Evolutionary conservation across 2,888 invertebrate species (phyloP), one percentile per base, ranked within the genome.

Genomic region (Nemotelus pantherinus): DNA sequence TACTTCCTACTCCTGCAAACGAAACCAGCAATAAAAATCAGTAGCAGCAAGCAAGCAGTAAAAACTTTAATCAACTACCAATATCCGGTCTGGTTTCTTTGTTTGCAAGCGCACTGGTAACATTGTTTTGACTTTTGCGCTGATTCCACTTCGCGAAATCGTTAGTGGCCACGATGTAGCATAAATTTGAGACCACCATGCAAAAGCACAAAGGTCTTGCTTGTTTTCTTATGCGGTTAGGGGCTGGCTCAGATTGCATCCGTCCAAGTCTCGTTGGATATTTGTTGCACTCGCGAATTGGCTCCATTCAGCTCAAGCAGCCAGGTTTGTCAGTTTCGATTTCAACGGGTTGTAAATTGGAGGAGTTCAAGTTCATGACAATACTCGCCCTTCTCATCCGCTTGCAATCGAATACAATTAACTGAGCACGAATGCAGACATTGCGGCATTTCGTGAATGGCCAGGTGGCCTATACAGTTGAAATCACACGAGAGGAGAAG

Each of bases 151-250:
- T 74, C 48, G 60, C 74, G 63, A 60, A 50, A 63, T 63, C 63
- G 74, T 74, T 74, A 74, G 74, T 47, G 48, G 63, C 43, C 39
- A 41, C 47, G 74, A 63, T 63, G 74, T 74, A 63, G 63, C 74
- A 74, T 74, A 74, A 74, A 74, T 74, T 74, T 74, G 63, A 60
- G 74, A 74, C 74, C 74, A 74, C 74, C 74, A 48, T 74, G 74
- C 74, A 60, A 74, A 74, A 74, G 60, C 63, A 43, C 74, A 74
- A 60, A 74, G 74, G 74, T 74, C 74, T 74, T 43, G n/a, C 48
- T 50, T 63, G 74, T 50, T 74, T 74, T 74, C 60, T 39, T 10
- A 74, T 74, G 63, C 63, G 7, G 74, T 60, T 70, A 63, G 74
- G 74, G 60, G 60, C 25, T 25, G 25, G 74, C 63, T 63, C 70